These are phyloP conservation scores for Eumerus sabulonum DNA, from an alignment of 2,888 invertebrate genomes.

Conservation along the genomic window DNA sequence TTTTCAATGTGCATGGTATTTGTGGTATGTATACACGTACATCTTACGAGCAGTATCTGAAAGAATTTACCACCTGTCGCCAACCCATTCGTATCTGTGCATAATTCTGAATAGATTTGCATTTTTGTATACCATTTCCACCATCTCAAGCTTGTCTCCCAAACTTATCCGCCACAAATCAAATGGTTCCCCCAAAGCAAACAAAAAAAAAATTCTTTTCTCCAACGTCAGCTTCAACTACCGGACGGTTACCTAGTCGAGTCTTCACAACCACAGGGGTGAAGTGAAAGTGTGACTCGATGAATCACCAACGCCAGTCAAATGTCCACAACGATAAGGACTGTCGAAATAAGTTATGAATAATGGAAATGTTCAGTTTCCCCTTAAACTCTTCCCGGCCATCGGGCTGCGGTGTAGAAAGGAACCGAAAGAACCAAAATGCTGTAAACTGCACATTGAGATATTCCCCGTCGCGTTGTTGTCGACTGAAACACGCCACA, in stretches of 20 bases:
- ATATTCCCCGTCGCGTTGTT: background rate
- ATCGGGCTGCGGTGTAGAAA: background rate
- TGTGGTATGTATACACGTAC: no score
- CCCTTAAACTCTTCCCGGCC: background rate
- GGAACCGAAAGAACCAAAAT: background rate
- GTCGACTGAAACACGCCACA: no score
- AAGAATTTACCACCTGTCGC: conserved; percentile 37
- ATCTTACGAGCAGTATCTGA: no score
- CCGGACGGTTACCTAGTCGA: no score
- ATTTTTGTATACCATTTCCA: conserved; percentile 22
- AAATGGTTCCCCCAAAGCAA: no score
- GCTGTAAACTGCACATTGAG: background rate
- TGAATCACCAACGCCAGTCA: conserved; percentile 3
- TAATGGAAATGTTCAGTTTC: conserved; percentile 47
- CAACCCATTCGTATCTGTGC: conserved; percentile 20
- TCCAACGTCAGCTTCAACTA: no score
- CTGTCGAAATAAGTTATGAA: conserved; percentile 57
- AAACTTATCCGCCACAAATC: no score
- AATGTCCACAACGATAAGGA: conserved; percentile 44
- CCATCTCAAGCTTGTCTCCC: no score
- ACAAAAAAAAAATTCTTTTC: no score
- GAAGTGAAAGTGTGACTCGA: no score
- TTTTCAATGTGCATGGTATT: no score
- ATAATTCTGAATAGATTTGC: conserved; percentile 43
- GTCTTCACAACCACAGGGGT: no score